These are phyloP conservation scores for Oscheius sp. DNA, from an alignment of 1,140 invertebrate genomes.

Conservation along the genomic window DNA sequence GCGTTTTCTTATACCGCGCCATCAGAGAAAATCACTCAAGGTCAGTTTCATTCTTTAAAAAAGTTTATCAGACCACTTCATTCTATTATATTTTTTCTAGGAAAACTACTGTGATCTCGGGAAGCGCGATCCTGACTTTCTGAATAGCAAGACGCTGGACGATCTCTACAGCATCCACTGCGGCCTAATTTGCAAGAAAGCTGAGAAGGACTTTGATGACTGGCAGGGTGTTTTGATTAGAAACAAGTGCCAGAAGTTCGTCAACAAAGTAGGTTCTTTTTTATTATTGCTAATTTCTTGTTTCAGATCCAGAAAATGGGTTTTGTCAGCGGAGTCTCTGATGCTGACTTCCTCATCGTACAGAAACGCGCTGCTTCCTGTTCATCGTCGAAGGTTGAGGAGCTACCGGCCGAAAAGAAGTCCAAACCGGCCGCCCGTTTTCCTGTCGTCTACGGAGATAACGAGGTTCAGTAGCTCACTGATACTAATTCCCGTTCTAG, in stretches of 20 bases:
- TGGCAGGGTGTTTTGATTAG: conserved; percentile 1
- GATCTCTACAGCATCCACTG: conserved; percentile 28
- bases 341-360: conserved; percentile 1
- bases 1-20: neutral
- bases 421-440: neutral
- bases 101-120: neutral
- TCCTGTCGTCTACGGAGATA: neutral
- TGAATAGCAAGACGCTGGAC: neutral
- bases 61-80: neutral
- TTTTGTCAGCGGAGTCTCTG: neutral
- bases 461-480: neutral
- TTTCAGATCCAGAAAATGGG: conserved; percentile 30
- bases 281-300: neutral
- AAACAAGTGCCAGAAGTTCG: conserved; percentile 33
- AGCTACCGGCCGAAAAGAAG: neutral
- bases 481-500: neutral
- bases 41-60: conserved; percentile 1
- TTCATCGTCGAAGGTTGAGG: neutral
- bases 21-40: conserved; percentile 5
- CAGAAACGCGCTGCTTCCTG: neutral
- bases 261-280: conserved; percentile 16
- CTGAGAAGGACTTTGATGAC: conserved; percentile 3
- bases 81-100: neutral
- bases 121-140: conserved; percentile 7
- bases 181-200: conserved; percentile 15